Conservation (phyloP, 1,140 invertebrate genomes). For the Drosophila leontia region DNA sequence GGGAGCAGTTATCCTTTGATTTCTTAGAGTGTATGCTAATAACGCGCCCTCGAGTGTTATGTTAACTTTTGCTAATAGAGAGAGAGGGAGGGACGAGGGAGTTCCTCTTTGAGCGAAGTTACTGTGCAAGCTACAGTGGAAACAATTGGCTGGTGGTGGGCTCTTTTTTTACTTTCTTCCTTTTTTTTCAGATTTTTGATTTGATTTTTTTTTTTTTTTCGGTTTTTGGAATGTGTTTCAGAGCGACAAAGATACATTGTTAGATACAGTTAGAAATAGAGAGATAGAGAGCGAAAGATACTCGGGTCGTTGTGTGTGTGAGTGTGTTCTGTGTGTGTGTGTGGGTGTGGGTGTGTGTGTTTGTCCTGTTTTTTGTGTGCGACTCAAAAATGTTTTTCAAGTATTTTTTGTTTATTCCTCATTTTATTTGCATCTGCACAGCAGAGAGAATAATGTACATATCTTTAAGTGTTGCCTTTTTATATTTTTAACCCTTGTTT, state of each 20-base stretch:
- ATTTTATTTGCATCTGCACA: slow-evolving; percentile 78
- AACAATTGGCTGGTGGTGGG: slow-evolving; percentile 27
- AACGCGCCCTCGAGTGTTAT: slow-evolving; percentile 10
- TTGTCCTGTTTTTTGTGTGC: slow-evolving; percentile 6
- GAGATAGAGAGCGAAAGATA: slow-evolving; percentile 29
- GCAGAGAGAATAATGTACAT: slow-evolving; percentile 63
- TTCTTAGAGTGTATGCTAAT: slow-evolving; percentile 13
- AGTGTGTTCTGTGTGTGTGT: slow-evolving; percentile 9
- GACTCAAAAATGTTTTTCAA: slow-evolving; percentile 21
- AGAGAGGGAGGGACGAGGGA: background rate
- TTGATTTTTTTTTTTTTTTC: slow-evolving; percentile 3
- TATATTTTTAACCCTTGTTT: slow-evolving; percentile 14
- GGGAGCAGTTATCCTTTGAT: slow-evolving; percentile 23
- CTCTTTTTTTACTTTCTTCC: slow-evolving; percentile 9
- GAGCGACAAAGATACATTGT: slow-evolving; percentile 19
- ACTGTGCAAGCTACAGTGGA: slow-evolving; percentile 32
- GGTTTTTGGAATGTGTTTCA: slow-evolving; percentile 5
- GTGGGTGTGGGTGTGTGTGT: background rate
- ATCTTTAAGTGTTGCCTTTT: slow-evolving; percentile 23
- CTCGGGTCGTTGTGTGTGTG: slow-evolving; percentile 15
- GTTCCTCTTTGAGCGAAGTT: slow-evolving; percentile 12
- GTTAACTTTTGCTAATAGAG: slow-evolving; percentile 35
- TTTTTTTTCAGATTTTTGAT: background rate
- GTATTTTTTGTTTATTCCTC: slow-evolving; percentile 12
- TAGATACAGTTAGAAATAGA: slow-evolving; percentile 6